Evolutionary conservation across 2,888 invertebrate species (phyloP).

Genomic region (Lepidocyrtinus sp.): DNA sequence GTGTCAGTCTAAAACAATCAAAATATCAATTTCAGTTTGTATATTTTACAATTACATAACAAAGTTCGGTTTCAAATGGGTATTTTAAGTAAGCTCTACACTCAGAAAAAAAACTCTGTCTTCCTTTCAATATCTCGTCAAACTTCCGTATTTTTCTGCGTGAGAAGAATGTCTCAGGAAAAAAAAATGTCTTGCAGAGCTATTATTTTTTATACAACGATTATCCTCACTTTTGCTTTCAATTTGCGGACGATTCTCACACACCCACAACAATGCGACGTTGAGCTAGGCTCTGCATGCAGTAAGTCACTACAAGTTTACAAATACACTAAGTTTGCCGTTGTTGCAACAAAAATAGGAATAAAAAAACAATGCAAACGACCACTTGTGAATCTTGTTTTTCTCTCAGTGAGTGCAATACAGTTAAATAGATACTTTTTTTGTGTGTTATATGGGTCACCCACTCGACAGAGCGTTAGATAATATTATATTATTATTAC

Average conservation of each 20-base stretch:
- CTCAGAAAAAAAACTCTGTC: slow-evolving; percentile 20
- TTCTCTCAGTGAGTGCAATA: slow-evolving; percentile 40
- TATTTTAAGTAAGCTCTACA: neutral
- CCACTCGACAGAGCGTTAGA: slow-evolving; percentile 56
- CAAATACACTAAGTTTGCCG: slow-evolving; percentile 20
- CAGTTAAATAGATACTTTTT: slow-evolving; percentile 25
- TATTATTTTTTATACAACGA: slow-evolving; percentile 29
- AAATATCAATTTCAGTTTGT: no score
- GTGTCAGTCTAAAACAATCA: neutral
- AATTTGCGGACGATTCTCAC: slow-evolving; percentile 35
- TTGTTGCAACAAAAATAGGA: slow-evolving; percentile 9
- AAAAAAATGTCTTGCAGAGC: slow-evolving; percentile 42
- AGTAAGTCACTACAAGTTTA: slow-evolving; percentile 9
- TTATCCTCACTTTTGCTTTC: slow-evolving; percentile 44
- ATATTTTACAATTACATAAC: slow-evolving; percentile 14
- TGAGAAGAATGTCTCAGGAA: slow-evolving; percentile 17
- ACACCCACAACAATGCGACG: slow-evolving; percentile 49
- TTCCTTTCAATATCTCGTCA: slow-evolving; percentile 20
- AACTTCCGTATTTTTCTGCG: slow-evolving; percentile 51
- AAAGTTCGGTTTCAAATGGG: slow-evolving; percentile 28
- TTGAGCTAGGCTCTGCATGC: slow-evolving; percentile 45
- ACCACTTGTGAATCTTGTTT: slow-evolving; percentile 51
- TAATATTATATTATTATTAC: slow-evolving; percentile 50
- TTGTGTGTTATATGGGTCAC: slow-evolving; percentile 53
- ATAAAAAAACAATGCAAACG: slow-evolving; percentile 46